phyloP scores from a whole-genome alignment of 1,140 invertebrate genomes.

The Pogonomyrmex californicus region DNA sequence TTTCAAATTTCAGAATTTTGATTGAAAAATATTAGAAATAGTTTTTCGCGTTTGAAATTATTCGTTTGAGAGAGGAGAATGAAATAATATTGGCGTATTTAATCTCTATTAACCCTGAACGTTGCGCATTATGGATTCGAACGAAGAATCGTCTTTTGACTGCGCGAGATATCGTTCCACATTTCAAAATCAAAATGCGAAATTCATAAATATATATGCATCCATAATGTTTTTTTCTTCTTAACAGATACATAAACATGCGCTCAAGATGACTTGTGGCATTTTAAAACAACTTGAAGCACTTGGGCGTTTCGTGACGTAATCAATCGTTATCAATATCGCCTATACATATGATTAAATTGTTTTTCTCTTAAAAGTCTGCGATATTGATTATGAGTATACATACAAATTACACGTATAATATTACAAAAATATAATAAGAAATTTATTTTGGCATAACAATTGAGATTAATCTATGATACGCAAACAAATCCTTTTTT shows the following conservation, averaged over 20 bases:
- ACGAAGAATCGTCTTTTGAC: not conserved
- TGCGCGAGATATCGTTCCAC: not conserved
- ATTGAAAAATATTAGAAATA: not conserved
- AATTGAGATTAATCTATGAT: not conserved
- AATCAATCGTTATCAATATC: not conserved
- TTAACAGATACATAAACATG: not conserved
- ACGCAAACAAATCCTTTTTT: not conserved
- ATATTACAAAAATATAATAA: not conserved
- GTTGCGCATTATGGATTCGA: not conserved
- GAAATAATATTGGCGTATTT: not conserved
- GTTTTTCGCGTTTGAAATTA: not conserved
- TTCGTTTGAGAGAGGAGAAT: not conserved
- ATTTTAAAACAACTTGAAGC: not conserved
- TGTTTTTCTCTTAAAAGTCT: not conserved
- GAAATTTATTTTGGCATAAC: not conserved
- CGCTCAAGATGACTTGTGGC: not conserved
- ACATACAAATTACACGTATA: not conserved
- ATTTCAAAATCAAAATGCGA: not conserved
- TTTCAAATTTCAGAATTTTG: not conserved
- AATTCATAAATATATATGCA: not conserved
- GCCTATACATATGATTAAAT: not conserved
- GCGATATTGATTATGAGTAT: not conserved
- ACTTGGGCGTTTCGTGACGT: not conserved
- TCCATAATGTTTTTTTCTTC: not conserved
- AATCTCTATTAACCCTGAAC: not conserved